phyloP scores from a whole-genome alignment of 2,113 vertebrate genomes.

The Heterotis niloticus region DNA sequence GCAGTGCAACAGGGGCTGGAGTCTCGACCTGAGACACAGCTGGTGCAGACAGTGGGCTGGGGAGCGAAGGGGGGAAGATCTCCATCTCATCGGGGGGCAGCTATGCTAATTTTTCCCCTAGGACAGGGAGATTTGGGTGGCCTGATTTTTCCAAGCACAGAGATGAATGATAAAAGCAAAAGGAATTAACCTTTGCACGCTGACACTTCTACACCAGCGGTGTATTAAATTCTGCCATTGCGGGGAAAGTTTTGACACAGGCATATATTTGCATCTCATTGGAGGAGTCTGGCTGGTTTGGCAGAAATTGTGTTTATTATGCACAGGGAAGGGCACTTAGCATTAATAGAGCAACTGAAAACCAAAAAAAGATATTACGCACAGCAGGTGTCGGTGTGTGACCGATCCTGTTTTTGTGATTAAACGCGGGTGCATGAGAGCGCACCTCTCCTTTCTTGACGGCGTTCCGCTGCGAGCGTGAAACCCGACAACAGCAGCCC shows the following conservation, averaged over 20 bases:
- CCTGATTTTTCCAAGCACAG: background rate
- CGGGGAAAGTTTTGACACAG: constrained; percentile 29
- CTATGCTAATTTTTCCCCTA: constrained; percentile 15
- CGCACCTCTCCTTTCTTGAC: background rate
- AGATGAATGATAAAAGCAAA: constrained; percentile 12
- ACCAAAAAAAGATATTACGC: background rate
- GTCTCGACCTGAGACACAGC: background rate
- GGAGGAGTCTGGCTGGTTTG: constrained; percentile 12
- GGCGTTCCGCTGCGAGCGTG: background rate
- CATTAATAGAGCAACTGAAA: constrained; percentile 2
- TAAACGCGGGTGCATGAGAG: background rate
- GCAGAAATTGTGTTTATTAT: constrained; percentile 13
- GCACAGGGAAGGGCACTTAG: constrained; percentile 7
- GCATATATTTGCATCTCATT: constrained; percentile 45
- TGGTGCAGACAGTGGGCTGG: constrained; percentile 7
- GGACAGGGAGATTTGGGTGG: constrained; percentile 17
- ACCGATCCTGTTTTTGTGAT: background rate
- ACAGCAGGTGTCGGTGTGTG: constrained; percentile 2
- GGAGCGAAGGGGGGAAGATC: background rate
- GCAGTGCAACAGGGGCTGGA: background rate
- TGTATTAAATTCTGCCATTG: constrained; percentile 33
- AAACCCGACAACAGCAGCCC: background rate
- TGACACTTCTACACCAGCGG: constrained; percentile 25
- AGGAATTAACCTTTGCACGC: constrained; percentile 30
- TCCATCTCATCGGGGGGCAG: constrained; percentile 23